phyloP scores from a whole-genome alignment of 2,888 invertebrate species.

The Drosophila falleni region DNA sequence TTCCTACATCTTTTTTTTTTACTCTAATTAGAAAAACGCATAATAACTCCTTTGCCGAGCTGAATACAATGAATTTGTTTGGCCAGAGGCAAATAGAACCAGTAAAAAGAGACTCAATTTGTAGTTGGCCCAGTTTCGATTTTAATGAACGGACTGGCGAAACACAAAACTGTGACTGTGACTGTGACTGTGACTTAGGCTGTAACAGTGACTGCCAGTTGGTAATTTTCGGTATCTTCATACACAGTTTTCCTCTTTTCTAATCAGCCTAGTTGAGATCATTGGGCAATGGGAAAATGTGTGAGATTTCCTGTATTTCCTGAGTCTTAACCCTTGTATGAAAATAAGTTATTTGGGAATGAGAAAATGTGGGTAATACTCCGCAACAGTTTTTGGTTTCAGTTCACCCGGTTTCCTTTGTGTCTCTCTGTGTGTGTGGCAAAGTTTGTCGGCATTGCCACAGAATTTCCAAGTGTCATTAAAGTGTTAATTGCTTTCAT shows the following conservation, averaged over 20 bases:
- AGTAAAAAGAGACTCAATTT: conserved; percentile 38
- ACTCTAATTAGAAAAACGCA: conserved; percentile 68
- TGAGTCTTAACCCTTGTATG: conserved; percentile 21
- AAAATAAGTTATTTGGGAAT: conserved; percentile 26
- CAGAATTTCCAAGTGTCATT: conserved; percentile 74
- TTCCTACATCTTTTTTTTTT: neutral
- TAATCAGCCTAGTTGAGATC: conserved; percentile 9
- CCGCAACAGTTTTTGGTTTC: conserved; percentile 20
- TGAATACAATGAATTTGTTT: conserved; percentile 36
- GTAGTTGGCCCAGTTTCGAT: conserved; percentile 47
- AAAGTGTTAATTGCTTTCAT: conserved; percentile 79
- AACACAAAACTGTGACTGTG: conserved; percentile 2
- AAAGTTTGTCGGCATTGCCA: conserved; percentile 55
- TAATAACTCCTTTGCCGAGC: conserved; percentile 51
- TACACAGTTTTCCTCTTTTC: neutral
- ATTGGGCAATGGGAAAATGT: conserved; percentile 25
- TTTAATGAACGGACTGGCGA: conserved; percentile 42
- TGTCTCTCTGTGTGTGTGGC: conserved; percentile 18
- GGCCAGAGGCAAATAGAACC: conserved; percentile 18
- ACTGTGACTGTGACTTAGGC: neutral
- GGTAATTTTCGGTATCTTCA: conserved; percentile 11
- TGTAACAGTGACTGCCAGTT: neutral
- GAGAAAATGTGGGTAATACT: conserved; percentile 33
- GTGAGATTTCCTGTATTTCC: conserved; percentile 25
- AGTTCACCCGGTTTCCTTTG: conserved; percentile 27